Evolutionary conservation across 2,888 invertebrate species (phyloP), one percentile per base, ranked within the genome.

Genomic region (Pristionchus maxplancki): DNA sequence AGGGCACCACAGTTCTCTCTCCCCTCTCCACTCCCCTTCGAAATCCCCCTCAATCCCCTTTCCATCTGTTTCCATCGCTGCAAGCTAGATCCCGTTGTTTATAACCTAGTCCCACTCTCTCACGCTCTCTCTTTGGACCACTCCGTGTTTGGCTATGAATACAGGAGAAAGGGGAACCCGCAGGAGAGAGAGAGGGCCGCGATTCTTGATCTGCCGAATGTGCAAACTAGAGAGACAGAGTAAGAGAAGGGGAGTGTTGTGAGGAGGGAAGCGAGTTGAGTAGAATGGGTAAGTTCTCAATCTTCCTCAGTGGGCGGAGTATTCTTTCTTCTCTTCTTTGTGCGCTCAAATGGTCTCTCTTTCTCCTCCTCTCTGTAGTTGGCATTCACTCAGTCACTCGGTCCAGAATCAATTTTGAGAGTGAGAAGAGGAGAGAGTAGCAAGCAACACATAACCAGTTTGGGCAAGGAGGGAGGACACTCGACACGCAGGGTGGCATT

Each of bases 351-450:
- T 48, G 17, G 48, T 81, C 81, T 53, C 82, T 82, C 81, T 37
- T 34, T n/a, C 81, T 71, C 44, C 81, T 71, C 44, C 71, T 48
- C 82, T 82, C 53, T 82, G 53, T 53, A 82, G 82, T 82, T 82
- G 50, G 82, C 50, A 53, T 53, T 53, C 53, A 34, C n/a, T 37
- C 53, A 82, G 78, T 44, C 78, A 44, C 44, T n/a, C n/a, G n/a
- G n/a, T n/a, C n/a, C 78, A 78, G 78, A 78, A 78, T 78, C 78
- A 78, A 78, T 78, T 78, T 78, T 78, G 78, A 78, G 48, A n/a
- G 78, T 71, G 78, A 44, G 78, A 48, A 34, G 44, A 78, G 34
- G 71, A 15, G 13, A 71, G 71, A 31, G 71, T 13, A 71, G 71
- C 5, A 9, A 78, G 78, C 78, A 78, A 78, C 44, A 71, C 37